phyloP scores from a whole-genome alignment of 1,140 invertebrate species.

The Drosophila parabipectinata region DNA sequence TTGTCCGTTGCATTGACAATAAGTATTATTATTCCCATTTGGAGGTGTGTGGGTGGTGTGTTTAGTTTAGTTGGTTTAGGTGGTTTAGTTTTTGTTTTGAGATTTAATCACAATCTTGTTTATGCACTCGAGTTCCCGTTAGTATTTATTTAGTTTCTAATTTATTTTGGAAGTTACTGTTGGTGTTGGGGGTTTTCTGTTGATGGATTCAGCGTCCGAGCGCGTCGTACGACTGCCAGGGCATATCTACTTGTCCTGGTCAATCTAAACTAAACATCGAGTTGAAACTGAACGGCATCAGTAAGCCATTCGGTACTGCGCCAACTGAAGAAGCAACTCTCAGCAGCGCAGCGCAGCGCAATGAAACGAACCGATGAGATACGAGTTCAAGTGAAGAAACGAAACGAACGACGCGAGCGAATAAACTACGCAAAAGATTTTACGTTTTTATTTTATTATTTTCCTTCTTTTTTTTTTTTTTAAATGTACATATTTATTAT shows the following conservation, averaged over 20 bases:
- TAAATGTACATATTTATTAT: conserved; percentile 27
- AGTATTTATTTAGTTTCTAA: conserved; percentile 24
- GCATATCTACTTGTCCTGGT: conserved; percentile 67
- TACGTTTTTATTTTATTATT: conserved; percentile 57
- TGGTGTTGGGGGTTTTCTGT: conserved; percentile 28
- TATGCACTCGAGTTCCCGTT: conserved; percentile 49
- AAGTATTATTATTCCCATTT: conserved; percentile 12
- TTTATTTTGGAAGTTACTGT: conserved; percentile 26
- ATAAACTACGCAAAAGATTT: conserved; percentile 76
- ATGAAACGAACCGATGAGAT: conserved; percentile 66
- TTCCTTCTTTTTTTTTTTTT: neutral
- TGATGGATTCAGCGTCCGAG: conserved; percentile 32
- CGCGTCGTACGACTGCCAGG: conserved; percentile 59
- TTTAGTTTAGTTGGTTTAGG: conserved; percentile 9
- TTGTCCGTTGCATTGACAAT: conserved; percentile 35
- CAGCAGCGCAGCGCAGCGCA: conserved; percentile 43
- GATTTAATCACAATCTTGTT: conserved; percentile 38
- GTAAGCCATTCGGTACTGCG: conserved; percentile 18
- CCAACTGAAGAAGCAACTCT: conserved; percentile 36
- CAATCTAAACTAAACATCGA: conserved; percentile 64
- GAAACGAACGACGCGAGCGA: conserved; percentile 60
- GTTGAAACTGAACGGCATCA: conserved; percentile 37
- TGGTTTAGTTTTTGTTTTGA: conserved; percentile 15
- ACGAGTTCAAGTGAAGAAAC: conserved; percentile 55
- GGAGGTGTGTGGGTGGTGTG: neutral